phyloP scores from a whole-genome alignment of 2,797 vertebrate genomes.

The Aselliscus stoliczkanus region DNA sequence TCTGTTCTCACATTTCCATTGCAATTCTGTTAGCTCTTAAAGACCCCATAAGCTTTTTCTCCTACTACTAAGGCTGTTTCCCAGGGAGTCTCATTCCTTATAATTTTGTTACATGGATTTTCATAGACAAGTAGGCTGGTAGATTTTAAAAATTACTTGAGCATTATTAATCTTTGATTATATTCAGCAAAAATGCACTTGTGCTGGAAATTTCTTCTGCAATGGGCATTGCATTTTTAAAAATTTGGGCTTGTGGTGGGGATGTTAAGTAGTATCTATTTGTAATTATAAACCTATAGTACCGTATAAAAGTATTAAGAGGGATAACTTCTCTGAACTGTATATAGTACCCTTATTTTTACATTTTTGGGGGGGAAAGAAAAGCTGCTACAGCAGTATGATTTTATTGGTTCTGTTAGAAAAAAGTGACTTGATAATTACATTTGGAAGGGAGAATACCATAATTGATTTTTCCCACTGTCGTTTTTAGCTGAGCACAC shows the following conservation, averaged over 20 bases:
- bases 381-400: background rate
- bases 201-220: constrained; percentile 14
- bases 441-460: background rate
- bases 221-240: background rate
- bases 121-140: background rate
- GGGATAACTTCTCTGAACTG: background rate
- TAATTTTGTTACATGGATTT: constrained; percentile 6
- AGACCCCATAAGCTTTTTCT: background rate
- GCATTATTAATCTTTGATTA: background rate
- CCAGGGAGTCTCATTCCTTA: background rate
- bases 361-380: constrained; percentile 1
- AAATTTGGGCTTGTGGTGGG: background rate
- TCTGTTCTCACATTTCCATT: background rate
- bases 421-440: background rate
- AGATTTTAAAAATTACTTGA: background rate
- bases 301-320: background rate
- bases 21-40: constrained; percentile 27
- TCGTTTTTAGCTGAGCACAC: background rate
- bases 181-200: constrained; percentile 4
- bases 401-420: background rate
- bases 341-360: background rate
- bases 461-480: background rate
- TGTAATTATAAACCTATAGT: background rate
- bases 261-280: background rate
- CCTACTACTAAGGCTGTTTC: background rate